Evolutionary conservation across 30 jellyfish, hydroid and myxozoan genomes (phyloP).

Genomic region (Hydra vulgaris): DNA sequence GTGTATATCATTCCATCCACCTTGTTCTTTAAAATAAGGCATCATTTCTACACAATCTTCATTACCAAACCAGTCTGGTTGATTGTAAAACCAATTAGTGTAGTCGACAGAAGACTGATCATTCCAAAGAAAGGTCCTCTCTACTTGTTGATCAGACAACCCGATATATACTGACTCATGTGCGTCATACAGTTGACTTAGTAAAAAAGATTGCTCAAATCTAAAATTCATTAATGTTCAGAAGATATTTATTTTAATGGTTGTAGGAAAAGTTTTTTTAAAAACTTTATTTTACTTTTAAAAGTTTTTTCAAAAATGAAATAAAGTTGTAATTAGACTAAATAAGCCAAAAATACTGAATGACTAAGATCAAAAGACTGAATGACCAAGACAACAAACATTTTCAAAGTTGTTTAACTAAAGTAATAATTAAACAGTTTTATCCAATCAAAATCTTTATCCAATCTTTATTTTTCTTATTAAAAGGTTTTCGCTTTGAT

Average conservation of each 20-base stretch:
- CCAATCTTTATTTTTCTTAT: too few species aligned
- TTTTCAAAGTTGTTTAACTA: too few species aligned
- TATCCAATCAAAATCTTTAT: too few species aligned
- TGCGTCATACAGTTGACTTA: conserved; percentile 54
- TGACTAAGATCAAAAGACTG: too few species aligned
- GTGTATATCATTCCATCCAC: conserved; percentile 76
- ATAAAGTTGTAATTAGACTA: not conserved
- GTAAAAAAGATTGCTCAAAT: conserved; percentile 59
- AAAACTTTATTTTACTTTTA: not conserved
- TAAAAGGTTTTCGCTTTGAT: too few species aligned
- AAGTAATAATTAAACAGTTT: too few species aligned
- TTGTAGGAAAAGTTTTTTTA: too few species aligned
- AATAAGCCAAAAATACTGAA: not conserved
- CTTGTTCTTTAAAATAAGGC: conserved; percentile 50
- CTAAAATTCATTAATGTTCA: conserved; percentile 11
- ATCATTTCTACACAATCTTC: conserved; percentile 83
- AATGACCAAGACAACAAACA: too few species aligned
- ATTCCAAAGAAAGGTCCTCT: conserved; percentile 67
- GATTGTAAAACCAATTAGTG: conserved; percentile 62
- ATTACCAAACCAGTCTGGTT: conserved; percentile 66
- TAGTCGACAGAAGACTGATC: conserved; percentile 64
- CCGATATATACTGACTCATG: conserved; percentile 55
- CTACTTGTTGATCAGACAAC: conserved; percentile 50
- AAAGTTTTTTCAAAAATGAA: not conserved
- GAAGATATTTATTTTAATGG: too few species aligned